These are phyloP conservation scores for Lophochroa leadbeateri DNA, from an alignment of 2,113 vertebrate species.

Conservation along the genomic window DNA sequence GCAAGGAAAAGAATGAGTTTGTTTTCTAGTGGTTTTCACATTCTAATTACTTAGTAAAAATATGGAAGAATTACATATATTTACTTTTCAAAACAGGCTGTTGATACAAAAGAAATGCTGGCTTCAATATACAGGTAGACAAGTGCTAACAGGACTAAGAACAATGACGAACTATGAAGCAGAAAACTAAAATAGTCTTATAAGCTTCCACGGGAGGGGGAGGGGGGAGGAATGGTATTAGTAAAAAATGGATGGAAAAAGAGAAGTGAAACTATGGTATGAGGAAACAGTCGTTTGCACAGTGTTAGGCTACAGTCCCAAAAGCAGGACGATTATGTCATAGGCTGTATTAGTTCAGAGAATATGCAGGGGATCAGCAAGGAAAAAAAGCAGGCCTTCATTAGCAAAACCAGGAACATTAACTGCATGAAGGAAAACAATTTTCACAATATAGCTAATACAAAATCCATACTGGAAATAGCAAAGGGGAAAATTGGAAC, in stretches of 20 bases:
- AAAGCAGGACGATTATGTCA: not conserved
- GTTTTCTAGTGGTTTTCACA: not conserved
- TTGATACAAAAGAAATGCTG: not conserved
- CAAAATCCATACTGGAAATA: not conserved
- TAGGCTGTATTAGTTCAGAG: not conserved
- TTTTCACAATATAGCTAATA: slow-evolving; percentile 4
- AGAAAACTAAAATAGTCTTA: not conserved
- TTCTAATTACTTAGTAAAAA: not conserved
- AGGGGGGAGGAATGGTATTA: not conserved
- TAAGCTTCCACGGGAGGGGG: not conserved
- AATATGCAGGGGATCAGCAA: not conserved
- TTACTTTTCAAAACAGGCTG: slow-evolving; percentile 15
- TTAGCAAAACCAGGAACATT: not conserved
- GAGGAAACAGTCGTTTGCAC: slow-evolving; percentile 1
- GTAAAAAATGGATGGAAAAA: slow-evolving; percentile 14
- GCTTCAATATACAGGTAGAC: not conserved
- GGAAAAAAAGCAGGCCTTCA: not conserved
- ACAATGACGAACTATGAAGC: not conserved
- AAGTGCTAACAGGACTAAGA: not conserved
- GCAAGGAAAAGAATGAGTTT: not conserved
- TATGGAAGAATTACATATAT: not conserved
- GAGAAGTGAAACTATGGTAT: not conserved
- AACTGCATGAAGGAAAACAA: slow-evolving; percentile 36
- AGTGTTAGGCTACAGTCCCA: not conserved
- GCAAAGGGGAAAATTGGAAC: not conserved